Conservation (phyloP, 2,797 vertebrate genomes). For the Peromyscus eremicus region DNA sequence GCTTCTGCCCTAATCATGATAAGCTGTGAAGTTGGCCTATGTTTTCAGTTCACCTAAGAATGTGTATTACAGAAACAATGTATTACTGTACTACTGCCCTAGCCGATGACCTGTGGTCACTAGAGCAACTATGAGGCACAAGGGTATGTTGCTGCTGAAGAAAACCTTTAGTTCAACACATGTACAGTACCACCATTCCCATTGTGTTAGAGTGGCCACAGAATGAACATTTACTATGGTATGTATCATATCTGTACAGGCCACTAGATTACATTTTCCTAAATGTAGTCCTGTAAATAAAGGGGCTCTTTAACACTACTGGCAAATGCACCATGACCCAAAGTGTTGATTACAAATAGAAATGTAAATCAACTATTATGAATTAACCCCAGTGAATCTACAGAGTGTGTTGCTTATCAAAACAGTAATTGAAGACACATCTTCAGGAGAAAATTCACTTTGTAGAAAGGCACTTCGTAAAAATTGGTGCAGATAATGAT, state of each 20-base stretch:
- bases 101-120: not conserved
- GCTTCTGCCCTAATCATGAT: not conserved
- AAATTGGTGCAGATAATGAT: not conserved
- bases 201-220: not conserved
- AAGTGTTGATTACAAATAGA: not conserved
- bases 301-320: not conserved
- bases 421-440: not conserved
- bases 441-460: not conserved
- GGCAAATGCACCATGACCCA: not conserved
- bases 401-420: not conserved
- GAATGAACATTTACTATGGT: not conserved
- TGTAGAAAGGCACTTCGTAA: not conserved
- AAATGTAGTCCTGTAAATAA: not conserved
- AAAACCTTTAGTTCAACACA: not conserved
- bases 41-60: not conserved
- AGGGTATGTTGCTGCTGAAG: not conserved
- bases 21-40: not conserved
- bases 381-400: not conserved
- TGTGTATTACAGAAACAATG: not conserved
- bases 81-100: not conserved
- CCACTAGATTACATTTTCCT: too few relatives aligned
- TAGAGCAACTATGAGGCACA: not conserved
- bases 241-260: not conserved
- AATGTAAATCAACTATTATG: not conserved
- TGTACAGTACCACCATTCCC: not conserved